Base-by-base conservation (phyloP, 2,797 vertebrate species). In the Columba guinea region DNA sequence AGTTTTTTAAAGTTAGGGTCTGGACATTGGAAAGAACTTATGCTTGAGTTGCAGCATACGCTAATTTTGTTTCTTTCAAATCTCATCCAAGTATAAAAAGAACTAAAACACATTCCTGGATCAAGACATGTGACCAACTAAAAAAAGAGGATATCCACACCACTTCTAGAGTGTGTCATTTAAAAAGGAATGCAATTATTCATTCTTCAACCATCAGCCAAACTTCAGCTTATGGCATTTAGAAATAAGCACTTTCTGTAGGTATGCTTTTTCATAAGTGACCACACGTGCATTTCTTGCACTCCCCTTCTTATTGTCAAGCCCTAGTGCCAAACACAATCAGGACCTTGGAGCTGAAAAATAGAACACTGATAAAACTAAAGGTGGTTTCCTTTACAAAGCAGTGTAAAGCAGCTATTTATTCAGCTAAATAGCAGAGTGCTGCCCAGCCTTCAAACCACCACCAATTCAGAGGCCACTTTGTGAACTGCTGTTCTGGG, bases 131-230 rank as follows among this genome's bases (percentile, higher is more conserved):
- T 67, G 65, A 86, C 65, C 16, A 52, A 65, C 70, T 90, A 85
- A 75, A 94, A 90, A 91, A 91, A 88, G 78, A 62, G 70, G 81
- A 84, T 32, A 88, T 81, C 84, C 74, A 84, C 55, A 93, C 52
- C 74, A 88, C n/a, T 84, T 79, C 55, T 67, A 34, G 92, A 93
- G 55, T 28, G 26, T 91, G 91, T 79, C 80, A 89, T 84, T 79
- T 95, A 65, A 94, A 96, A 95, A 84, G 56, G 48, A 90, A 69
- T 59, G 52, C 35, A 94, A 60, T 88, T 94, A 95, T 75, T 95
- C 91, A 62, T 68, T 71, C 68, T 81, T 75, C 83, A 92, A 37
- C 46, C 60, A 60, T 64, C 60, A 81, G 32, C 65, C 91, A 84
- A 73, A 81, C 69, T 81, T 73, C 58, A 81, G 46, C 53, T 77